These are phyloP conservation scores for Nilaparvata lugens DNA, from an alignment of 1,140 invertebrate species.

Conservation along the genomic window DNA sequence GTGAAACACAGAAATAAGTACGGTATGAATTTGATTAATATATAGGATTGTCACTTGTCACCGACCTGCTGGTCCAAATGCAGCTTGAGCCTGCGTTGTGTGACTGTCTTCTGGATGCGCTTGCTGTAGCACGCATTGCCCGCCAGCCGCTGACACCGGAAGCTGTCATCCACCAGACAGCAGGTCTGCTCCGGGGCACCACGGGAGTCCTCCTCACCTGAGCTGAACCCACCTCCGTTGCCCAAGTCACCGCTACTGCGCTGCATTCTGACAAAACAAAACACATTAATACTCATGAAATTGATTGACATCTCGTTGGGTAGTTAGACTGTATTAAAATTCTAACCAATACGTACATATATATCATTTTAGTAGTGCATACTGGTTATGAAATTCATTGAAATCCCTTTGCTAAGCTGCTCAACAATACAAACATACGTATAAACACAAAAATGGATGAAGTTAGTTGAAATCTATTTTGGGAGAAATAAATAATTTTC, in stretches of 20 bases:
- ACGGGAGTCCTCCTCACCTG: conserved; percentile 79
- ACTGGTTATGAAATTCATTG: too few species aligned
- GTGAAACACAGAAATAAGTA: too few species aligned
- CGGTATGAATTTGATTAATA: too few species aligned
- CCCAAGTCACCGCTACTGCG: conserved; percentile 17
- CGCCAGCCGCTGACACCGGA: conserved; percentile 73
- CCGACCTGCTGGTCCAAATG: conserved; percentile 73
- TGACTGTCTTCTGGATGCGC: conserved; percentile 91
- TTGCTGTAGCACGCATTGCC: conserved; percentile 96
- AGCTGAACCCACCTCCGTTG: conserved; percentile 76
- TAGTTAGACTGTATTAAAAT: too few species aligned
- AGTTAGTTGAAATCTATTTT: too few species aligned
- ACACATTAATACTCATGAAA: neutral
- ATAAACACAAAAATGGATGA: too few species aligned
- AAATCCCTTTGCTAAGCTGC: too few species aligned
- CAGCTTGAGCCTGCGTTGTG: conserved; percentile 81
- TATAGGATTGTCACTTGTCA: conserved; percentile 15
- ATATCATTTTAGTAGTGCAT: too few species aligned
- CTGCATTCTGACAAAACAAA: conserved; percentile 15
- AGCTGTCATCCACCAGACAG: conserved; percentile 84
- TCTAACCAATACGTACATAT: too few species aligned
- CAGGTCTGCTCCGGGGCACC: conserved; percentile 81
- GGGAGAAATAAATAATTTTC: too few species aligned
- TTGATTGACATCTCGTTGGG: too few species aligned
- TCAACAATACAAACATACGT: too few species aligned